Evolutionary conservation across 2,888 invertebrate genomes (phyloP).

Genomic region (Phoenoteleia sp.): DNA sequence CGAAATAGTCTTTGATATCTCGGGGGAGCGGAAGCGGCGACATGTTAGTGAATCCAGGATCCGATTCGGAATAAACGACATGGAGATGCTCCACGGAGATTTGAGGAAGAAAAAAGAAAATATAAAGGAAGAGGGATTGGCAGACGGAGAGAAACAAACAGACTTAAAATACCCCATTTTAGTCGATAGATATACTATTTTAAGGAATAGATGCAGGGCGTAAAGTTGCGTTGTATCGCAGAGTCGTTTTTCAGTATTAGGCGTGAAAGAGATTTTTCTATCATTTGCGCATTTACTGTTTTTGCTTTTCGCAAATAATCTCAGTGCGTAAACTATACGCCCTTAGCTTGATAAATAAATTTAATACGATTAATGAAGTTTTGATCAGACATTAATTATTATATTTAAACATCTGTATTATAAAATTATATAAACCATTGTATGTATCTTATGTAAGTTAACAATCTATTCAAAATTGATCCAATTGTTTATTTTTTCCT

Average conservation of each 20-base stretch:
- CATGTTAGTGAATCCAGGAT: slow-evolving; percentile 80
- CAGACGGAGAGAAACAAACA: slow-evolving; percentile 46
- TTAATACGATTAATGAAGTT: too few species aligned
- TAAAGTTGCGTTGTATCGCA: neutral
- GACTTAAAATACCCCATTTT: slow-evolving; percentile 47
- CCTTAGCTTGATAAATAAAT: too few species aligned
- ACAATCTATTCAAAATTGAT: too few species aligned
- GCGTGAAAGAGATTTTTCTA: too few species aligned
- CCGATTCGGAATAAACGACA: slow-evolving; percentile 82
- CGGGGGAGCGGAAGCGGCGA: slow-evolving; percentile 79
- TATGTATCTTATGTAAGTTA: too few species aligned
- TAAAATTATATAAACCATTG: too few species aligned
- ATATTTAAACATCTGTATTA: too few species aligned
- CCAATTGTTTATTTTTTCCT: too few species aligned
- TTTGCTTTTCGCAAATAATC: too few species aligned
- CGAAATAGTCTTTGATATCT: slow-evolving; percentile 76
- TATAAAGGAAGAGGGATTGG: slow-evolving; percentile 50
- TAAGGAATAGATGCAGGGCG: slow-evolving; percentile 20
- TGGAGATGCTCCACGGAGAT: slow-evolving; percentile 74
- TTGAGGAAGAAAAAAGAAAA: slow-evolving; percentile 70
- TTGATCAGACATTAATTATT: too few species aligned
- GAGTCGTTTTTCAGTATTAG: neutral
- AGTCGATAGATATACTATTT: slow-evolving; percentile 56
- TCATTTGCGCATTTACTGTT: too few species aligned
- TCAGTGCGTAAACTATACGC: too few species aligned